These are phyloP conservation scores for Cyanistes caeruleus DNA, from an alignment of 2,113 vertebrate species.

Conservation along the genomic window DNA sequence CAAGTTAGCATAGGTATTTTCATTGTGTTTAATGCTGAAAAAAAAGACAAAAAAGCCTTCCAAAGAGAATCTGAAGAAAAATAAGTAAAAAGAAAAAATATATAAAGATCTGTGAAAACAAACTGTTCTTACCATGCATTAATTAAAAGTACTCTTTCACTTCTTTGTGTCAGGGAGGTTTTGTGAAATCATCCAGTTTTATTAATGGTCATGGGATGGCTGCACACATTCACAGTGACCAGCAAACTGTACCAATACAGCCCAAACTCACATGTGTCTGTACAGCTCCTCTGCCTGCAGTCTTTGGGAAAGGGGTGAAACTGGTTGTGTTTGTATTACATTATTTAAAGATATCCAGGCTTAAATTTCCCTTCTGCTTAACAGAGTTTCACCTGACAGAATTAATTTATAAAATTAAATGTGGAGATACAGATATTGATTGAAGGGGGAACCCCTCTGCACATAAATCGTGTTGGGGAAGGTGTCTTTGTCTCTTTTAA, in stretches of 20 bases:
- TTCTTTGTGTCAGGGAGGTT: not conserved
- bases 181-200: not conserved
- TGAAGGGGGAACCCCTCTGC: not conserved
- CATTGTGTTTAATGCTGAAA: not conserved
- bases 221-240: not conserved
- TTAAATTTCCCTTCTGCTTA: not conserved
- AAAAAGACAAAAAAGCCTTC: not conserved
- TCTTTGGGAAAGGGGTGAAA: not conserved
- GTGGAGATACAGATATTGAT: not conserved
- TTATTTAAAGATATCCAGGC: not conserved
- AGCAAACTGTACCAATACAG: not conserved
- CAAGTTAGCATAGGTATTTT: not conserved
- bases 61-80: not conserved
- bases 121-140: not conserved
- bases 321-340: not conserved
- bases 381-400: not conserved
- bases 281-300: not conserved
- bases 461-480: not conserved
- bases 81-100: not conserved
- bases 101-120: not conserved
- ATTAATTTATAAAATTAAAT: not conserved
- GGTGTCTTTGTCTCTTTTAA: not conserved
- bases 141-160: not conserved
- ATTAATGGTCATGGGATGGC: not conserved
- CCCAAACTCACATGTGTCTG: rapidly evolving